These are phyloP conservation scores for Diadema setosum DNA, from an alignment of 35 echinoderm and acorn worm genomes.

Conservation along the genomic window DNA sequence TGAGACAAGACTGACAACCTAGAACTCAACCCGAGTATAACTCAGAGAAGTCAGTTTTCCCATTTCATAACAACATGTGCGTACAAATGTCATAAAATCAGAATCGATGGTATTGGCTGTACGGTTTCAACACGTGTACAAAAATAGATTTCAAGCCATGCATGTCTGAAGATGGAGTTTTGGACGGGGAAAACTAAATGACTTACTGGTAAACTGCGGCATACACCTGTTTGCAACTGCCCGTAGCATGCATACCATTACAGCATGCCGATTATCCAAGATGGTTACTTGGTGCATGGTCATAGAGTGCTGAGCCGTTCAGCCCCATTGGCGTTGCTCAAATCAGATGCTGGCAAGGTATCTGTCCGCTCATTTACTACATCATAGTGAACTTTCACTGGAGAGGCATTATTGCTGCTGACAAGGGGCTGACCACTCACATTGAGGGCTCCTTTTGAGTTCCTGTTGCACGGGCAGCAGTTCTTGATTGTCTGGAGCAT, in stretches of 20 bases:
- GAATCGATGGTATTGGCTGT: no score
- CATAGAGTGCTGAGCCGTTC: neutral
- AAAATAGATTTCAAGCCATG: neutral
- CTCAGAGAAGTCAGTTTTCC: no score
- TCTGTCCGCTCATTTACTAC: constrained; percentile 5
- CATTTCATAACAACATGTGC: no score
- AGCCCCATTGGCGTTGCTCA: neutral
- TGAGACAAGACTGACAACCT: no score
- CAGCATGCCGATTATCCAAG: no score
- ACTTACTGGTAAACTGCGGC: neutral
- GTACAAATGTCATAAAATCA: no score
- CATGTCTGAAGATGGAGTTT: neutral
- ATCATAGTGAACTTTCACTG: constrained; percentile 28
- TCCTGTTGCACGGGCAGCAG: constrained; percentile 34
- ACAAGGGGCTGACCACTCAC: constrained; percentile 11
- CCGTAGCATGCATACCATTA: no score
- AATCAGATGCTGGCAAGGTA: neutral
- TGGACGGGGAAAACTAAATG: no score
- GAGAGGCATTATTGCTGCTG: neutral
- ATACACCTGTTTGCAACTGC: neutral
- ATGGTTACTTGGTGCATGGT: no score
- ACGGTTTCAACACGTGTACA: no score
- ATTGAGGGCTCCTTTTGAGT: neutral
- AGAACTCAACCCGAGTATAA: no score
- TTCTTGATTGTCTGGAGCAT: neutral